These are phyloP conservation scores for Pluvialis apricaria DNA, from an alignment of 2,113 vertebrate species.

Conservation along the genomic window DNA sequence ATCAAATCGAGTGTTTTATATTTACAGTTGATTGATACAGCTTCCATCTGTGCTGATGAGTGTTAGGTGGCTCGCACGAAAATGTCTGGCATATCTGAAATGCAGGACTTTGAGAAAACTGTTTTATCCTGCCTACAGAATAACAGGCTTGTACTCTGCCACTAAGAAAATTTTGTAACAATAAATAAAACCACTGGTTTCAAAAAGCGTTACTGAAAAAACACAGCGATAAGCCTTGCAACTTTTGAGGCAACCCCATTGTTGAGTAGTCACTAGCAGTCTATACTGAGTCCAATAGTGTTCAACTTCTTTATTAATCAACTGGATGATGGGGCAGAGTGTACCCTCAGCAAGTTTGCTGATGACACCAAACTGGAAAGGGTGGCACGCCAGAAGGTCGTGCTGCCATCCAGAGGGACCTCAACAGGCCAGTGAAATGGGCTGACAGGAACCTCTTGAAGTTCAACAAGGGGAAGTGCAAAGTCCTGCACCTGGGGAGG, in stretches of 20 bases:
- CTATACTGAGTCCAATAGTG: background rate
- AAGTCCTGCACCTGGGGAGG: background rate
- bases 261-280: background rate
- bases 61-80: background rate
- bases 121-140: background rate
- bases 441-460: background rate
- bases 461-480: background rate
- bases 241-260: background rate
- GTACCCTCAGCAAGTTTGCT: background rate
- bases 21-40: background rate
- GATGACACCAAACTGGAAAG: background rate
- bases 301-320: background rate
- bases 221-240: background rate
- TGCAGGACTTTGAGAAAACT: background rate
- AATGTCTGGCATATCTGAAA: background rate
- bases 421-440: background rate
- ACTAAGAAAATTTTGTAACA: background rate
- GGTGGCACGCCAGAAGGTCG: background rate
- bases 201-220: background rate
- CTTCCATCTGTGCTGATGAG: background rate
- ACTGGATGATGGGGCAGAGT: background rate
- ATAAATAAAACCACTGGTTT: background rate
- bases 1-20: background rate
- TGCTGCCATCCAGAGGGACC: background rate
- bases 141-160: background rate